Conservation (phyloP, 2,888 invertebrate genomes). For the Rhyacophila evoluta region DNA sequence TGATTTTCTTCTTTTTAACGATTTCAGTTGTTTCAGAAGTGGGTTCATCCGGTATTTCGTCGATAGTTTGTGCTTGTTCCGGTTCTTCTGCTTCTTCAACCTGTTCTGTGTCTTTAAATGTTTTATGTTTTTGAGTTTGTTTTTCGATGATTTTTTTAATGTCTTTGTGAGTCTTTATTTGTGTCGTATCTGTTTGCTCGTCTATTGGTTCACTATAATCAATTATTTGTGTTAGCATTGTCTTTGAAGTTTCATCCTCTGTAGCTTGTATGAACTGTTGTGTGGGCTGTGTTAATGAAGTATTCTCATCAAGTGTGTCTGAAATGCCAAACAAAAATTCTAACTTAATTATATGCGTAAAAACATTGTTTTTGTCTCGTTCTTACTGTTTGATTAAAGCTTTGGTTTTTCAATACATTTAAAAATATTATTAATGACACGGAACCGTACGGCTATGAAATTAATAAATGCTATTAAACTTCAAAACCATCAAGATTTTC, state of each 20-base stretch:
- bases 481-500: no score
- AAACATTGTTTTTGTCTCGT: not conserved
- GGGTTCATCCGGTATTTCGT: conserved; percentile 56
- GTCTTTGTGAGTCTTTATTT: conserved; percentile 55
- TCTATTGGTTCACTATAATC: conserved; percentile 60
- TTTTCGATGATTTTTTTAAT: conserved; percentile 56
- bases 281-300: conserved; percentile 8
- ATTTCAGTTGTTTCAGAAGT: conserved; percentile 53
- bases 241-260: conserved; percentile 26
- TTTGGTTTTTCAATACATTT: no score
- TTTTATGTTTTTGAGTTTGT: conserved; percentile 53
- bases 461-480: no score
- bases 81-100: no score
- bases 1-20: not conserved
- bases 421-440: no score
- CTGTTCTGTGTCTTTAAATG: conserved; percentile 57
- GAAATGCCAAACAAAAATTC: conserved; percentile 23
- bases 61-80: no score
- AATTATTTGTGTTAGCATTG: conserved; percentile 28
- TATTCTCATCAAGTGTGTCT: conserved; percentile 28
- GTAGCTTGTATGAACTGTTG: conserved; percentile 27
- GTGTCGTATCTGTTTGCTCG: conserved; percentile 59
- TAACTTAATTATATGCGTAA: not conserved
- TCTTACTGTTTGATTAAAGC: no score
- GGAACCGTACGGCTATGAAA: no score